Conservation (phyloP, 2,888 invertebrate genomes). For the Caenorhabditis japonica region DNA sequence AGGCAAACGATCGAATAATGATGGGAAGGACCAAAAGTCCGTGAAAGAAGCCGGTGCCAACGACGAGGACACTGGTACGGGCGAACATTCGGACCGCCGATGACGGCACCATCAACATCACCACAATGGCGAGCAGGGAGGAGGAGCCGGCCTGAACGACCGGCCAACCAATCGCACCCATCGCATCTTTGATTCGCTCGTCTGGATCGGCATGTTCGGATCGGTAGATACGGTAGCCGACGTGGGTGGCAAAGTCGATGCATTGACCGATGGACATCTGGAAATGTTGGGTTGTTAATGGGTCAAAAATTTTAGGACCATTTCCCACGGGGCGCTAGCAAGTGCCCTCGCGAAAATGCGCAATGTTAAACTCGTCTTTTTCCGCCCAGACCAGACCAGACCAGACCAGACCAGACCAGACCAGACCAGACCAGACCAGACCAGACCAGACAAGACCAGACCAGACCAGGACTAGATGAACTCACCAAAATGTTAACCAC, state of each 20-base stretch:
- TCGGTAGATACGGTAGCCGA: conserved; percentile 74
- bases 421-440: no score
- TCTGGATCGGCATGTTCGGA: conserved; percentile 58
- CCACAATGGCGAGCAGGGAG: conserved; percentile 59
- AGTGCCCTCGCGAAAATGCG: no score
- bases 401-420: no score
- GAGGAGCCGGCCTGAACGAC: conserved; percentile 75
- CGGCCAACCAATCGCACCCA: conserved; percentile 77
- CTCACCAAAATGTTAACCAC: conserved; percentile 76
- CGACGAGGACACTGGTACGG: conserved; percentile 74
- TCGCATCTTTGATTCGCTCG: conserved; percentile 68
- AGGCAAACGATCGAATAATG: conserved; percentile 63
- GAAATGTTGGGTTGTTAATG: no score
- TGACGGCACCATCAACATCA: conserved; percentile 75
- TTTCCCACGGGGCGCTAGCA: no score
- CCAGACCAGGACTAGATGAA: no score
- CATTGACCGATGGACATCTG: conserved; percentile 77
- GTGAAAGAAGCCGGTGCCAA: conserved; percentile 75
- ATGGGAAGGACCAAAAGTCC: conserved; percentile 75
- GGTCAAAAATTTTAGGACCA: no score
- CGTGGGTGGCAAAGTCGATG: conserved; percentile 77
- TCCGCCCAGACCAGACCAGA: no score
- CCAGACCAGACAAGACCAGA: no score
- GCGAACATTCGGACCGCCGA: conserved; percentile 77
- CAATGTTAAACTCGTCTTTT: no score